A percentile compares a stretch with the other conserved stretches of the same genome.
phyloP scores from a whole-genome alignment of 2,888 invertebrate species.

The Thelaira solivaga region DNA sequence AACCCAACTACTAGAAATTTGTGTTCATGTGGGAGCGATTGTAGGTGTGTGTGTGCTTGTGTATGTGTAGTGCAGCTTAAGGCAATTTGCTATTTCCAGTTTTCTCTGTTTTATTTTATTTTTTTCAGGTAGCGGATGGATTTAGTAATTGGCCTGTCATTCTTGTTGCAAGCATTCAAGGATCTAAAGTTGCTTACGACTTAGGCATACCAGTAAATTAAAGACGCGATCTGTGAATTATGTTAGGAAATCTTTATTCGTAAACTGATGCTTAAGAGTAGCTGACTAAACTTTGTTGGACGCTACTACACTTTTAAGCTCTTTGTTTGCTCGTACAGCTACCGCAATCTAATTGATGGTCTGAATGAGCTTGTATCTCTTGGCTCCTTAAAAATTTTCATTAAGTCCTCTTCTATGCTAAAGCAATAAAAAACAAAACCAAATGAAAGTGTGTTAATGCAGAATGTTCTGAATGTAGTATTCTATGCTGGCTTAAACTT shows the following conservation, averaged over 20 bases:
- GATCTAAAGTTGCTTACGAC: not conserved
- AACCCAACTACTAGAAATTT: not conserved
- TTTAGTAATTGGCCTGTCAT: slow-evolving; percentile 45
- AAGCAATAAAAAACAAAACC: too few relatives aligned
- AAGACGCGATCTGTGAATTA: too few relatives aligned
- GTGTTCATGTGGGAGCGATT: not conserved
- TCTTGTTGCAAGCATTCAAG: slow-evolving; percentile 4
- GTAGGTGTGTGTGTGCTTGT: not conserved
- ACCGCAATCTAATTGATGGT: too few relatives aligned
- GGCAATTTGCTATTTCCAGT: slow-evolving; percentile 30
- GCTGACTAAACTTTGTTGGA: not conserved
- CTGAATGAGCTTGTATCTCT: slow-evolving; percentile 10
- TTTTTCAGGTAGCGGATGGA: slow-evolving; percentile 13
- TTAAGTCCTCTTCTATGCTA: too few relatives aligned
- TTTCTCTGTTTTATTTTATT: not conserved
- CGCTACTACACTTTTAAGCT: slow-evolving; percentile 27
- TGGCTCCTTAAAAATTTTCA: slow-evolving; percentile 37
- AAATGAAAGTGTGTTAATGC: not conserved
- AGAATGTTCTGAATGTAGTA: not conserved
- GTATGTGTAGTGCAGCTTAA: slow-evolving; percentile 22
- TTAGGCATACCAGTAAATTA: not conserved
- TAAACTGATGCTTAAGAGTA: too few relatives aligned
- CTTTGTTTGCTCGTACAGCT: too few relatives aligned
- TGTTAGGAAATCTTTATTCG: too few relatives aligned
- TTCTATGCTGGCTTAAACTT: not conserved